Evolutionary conservation across 2,113 vertebrate genomes (phyloP).

Genomic region (Nothocercus julius): DNA sequence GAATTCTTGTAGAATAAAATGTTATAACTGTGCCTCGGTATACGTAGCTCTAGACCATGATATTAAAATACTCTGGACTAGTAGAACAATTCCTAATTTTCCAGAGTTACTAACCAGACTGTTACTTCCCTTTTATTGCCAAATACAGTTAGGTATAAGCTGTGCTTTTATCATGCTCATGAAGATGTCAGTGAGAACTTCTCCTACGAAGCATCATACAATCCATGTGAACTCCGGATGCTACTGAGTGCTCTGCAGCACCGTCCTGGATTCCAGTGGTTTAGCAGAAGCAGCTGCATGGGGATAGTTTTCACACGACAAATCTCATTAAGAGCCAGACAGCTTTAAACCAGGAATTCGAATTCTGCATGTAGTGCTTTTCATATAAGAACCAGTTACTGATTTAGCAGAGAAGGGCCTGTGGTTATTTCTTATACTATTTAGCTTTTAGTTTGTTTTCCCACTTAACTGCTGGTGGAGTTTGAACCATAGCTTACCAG

Average conservation of each 20-base stretch:
- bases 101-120: neutral
- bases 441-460: neutral
- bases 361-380: neutral
- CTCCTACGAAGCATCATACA: neutral
- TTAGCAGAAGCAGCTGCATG: neutral
- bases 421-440: slow-evolving; percentile 48
- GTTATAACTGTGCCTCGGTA: neutral
- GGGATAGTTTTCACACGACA: neutral
- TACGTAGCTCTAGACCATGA: neutral
- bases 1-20: neutral
- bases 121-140: neutral
- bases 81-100: neutral
- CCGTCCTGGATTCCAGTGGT: neutral
- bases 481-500: slow-evolving; percentile 56
- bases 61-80: neutral
- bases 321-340: slow-evolving; percentile 1
- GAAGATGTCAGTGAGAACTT: neutral
- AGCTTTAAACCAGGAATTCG: neutral
- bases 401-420: neutral
- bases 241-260: neutral
- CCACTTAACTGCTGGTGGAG: neutral
- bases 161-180: neutral
- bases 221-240: neutral
- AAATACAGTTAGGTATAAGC: neutral
- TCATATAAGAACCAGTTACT: neutral